These are phyloP conservation scores for Ditula angustiorana DNA, from an alignment of 2,888 invertebrate genomes.

Conservation along the genomic window DNA sequence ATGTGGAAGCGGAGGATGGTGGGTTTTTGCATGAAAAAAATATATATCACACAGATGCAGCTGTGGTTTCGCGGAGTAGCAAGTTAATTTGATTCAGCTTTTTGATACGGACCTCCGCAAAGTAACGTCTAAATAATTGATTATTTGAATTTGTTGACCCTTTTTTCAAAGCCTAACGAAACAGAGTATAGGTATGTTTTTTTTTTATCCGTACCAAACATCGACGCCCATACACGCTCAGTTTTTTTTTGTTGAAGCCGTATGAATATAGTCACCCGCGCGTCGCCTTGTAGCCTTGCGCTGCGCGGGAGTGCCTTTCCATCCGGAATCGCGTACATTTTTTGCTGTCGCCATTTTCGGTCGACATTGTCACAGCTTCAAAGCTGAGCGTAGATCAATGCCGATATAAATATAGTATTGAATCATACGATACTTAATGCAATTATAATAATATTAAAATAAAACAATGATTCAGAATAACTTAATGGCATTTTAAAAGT, in stretches of 20 bases:
- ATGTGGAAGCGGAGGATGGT: no score
- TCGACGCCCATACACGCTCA: no score
- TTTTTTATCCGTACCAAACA: no score
- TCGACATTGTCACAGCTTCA: neutral
- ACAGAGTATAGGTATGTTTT: no score
- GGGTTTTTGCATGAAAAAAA: no score
- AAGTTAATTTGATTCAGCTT: no score
- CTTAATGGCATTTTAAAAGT: neutral
- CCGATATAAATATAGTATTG: neutral
- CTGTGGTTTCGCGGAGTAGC: no score
- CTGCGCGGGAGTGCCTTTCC: constrained; percentile 44
- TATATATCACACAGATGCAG: no score
- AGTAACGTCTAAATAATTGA: no score
- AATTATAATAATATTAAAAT: constrained; percentile 9
- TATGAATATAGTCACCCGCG: neutral
- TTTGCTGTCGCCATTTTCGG: constrained; percentile 39
- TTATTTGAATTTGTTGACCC: no score
- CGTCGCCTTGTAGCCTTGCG: constrained; percentile 39
- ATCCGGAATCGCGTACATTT: constrained; percentile 45
- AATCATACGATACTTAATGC: neutral
- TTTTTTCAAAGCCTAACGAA: no score
- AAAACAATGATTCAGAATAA: constrained; percentile 1
- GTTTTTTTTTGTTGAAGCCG: neutral
- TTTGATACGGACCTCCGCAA: no score
- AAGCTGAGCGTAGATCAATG: neutral